A percentile compares a stretch with the other conserved stretches of the same genome.
Conservation (phyloP, 2,797 vertebrate species). For the Betta splendens region DNA sequence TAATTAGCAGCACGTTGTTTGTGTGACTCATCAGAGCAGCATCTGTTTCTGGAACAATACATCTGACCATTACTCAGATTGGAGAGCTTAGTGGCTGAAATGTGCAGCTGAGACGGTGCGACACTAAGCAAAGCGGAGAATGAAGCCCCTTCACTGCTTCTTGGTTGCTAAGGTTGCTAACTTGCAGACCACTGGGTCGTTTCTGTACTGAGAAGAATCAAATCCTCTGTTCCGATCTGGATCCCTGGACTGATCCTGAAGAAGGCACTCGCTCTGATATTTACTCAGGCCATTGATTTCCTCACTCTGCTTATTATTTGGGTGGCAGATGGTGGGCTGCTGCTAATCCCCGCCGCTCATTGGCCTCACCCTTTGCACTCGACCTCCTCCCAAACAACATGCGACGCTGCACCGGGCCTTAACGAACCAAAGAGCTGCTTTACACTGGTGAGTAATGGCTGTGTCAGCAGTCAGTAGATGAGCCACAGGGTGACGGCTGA, state of each 20-base stretch:
- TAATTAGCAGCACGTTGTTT: slow-evolving; percentile 45
- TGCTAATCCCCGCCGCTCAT: slow-evolving; percentile 82
- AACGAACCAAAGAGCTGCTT: slow-evolving; percentile 67
- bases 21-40: slow-evolving; percentile 63
- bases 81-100: slow-evolving; percentile 19
- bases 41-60: slow-evolving; percentile 57
- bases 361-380: slow-evolving; percentile 68
- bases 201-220: too few relatives aligned
- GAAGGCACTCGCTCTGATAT: too few relatives aligned
- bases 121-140: too few relatives aligned
- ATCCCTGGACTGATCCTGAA: too few relatives aligned
- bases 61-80: slow-evolving; percentile 52
- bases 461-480: slow-evolving; percentile 77
- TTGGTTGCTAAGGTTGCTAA: too few relatives aligned
- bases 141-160: too few relatives aligned
- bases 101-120: too few relatives aligned
- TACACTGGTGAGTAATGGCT: slow-evolving; percentile 69
- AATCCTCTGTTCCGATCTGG: too few relatives aligned
- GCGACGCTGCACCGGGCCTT: slow-evolving; percentile 32
- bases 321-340: slow-evolving; percentile 83
- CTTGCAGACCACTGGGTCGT: too few relatives aligned
- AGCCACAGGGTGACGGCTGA: slow-evolving; percentile 39
- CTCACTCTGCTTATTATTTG: slow-evolving; percentile 67
- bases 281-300: slow-evolving; percentile 83
- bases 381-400: slow-evolving; percentile 47